Evolutionary conservation across 2,797 vertebrate genomes (phyloP), one percentile per base, ranked within the genome.

Genomic region (Spinus olivaceus): DNA sequence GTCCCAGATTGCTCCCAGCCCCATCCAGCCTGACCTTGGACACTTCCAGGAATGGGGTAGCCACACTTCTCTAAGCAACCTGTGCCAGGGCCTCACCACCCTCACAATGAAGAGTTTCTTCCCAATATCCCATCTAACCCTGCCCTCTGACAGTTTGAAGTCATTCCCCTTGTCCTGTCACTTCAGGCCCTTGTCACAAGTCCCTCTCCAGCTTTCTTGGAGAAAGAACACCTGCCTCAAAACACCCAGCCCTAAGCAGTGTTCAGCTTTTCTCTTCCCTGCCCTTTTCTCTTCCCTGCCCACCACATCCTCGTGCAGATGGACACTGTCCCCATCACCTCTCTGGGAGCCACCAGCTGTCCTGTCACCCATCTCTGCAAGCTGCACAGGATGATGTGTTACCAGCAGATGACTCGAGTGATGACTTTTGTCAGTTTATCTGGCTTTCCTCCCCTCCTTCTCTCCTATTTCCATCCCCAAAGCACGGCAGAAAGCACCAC

Each of bases 251-350:
- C 3, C 1, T 53, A 33, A 67, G 33, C 49, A 46, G 30, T 33
- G 33, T 73, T 28, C 59, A 39, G 14, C 47, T 72, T 39, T 53
- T 39, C 64, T 35, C 16, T 41, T 42, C 41, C 41, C 18, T 19
- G 41, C 17, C 17, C 47, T 72, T 39, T 49, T 39, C 64, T 35
- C 41, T 71, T 53, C 69, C 39, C n/a, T 78, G 39, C 73, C 54
- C 44, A 32, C 42, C 22, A 1, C 8, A 3, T 32, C 37, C 23
- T 20, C 0, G 0, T 5, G 5, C 44, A 21, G 67, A 37, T n/a
- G 17, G 39, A 5, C 12, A 0, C 32, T 44, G 65, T 65, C 51
- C 64, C 66, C 3, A 1, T 49, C 86, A 33, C 42, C 37, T 67
- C 37, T 67, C 32, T 41, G 61, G 44, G 42, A 74, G 67, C 60